These are phyloP conservation scores for Pipistrellus nathusii DNA, from an alignment of 2,797 vertebrate genomes.

Conservation along the genomic window DNA sequence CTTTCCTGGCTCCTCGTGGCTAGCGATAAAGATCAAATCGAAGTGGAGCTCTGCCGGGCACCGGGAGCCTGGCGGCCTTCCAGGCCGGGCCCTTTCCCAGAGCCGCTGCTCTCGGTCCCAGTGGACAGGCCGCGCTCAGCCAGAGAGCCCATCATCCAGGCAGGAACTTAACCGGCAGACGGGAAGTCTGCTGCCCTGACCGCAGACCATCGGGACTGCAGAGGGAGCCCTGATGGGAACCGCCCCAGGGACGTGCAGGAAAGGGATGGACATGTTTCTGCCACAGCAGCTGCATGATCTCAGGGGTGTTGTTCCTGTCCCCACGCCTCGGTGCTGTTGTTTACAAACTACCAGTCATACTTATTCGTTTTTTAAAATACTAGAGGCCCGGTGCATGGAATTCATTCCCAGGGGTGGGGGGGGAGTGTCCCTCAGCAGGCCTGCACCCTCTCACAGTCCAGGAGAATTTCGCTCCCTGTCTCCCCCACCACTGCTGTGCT, in stretches of 20 bases:
- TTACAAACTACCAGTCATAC: background rate
- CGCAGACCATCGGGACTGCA: background rate
- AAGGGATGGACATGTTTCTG: background rate
- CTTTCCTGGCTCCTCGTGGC: background rate
- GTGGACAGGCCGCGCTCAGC: too few relatives aligned
- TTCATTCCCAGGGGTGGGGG: too few relatives aligned
- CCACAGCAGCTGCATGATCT: background rate
- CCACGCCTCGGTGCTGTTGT: background rate
- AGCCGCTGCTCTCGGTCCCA: rapidly evolving
- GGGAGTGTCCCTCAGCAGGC: too few relatives aligned
- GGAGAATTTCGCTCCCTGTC: too few relatives aligned
- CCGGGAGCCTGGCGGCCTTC: too few relatives aligned
- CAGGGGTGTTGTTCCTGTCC: background rate
- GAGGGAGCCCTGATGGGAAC: too few relatives aligned
- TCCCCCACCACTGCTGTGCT: too few relatives aligned
- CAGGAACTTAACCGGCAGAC: background rate
- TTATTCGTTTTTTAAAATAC: too few relatives aligned
- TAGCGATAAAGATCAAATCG: rapidly evolving
- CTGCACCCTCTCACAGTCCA: too few relatives aligned
- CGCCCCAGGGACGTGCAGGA: too few relatives aligned
- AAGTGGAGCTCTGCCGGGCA: background rate
- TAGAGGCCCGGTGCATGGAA: too few relatives aligned
- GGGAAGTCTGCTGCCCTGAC: background rate
- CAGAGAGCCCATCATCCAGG: background rate
- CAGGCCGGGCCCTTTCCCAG: background rate